These are phyloP conservation scores for Drosophila navojoa DNA, from an alignment of 1,140 invertebrate genomes.

Conservation along the genomic window DNA sequence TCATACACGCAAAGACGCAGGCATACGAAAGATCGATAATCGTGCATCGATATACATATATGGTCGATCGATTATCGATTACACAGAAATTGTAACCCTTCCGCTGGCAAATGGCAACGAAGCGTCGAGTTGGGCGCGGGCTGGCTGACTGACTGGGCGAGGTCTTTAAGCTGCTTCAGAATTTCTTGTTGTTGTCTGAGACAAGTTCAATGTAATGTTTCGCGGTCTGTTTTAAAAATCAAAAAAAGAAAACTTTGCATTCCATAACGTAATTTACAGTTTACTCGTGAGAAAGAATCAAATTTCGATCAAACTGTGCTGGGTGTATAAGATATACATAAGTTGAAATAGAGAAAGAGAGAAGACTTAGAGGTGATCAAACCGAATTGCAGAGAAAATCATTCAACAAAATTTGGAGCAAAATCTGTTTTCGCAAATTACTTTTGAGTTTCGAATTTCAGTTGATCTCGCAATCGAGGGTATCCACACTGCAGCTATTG, in stretches of 20 bases:
- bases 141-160: conserved; percentile 72
- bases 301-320: conserved; percentile 39
- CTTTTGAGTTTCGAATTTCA: conserved; percentile 70
- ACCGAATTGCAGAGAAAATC: conserved; percentile 38
- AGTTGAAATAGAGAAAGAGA: conserved; percentile 6
- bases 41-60: conserved; percentile 10
- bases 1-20: conserved; percentile 34
- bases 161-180: conserved; percentile 30
- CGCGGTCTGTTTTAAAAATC: conserved; percentile 3
- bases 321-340: conserved; percentile 18
- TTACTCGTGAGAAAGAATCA: conserved; percentile 24
- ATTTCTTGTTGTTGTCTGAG: conserved; percentile 25
- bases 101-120: conserved; percentile 37
- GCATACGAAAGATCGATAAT: conserved; percentile 12
- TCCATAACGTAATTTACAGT: conserved; percentile 49
- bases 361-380: conserved; percentile 30
- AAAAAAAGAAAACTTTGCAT: conserved; percentile 35
- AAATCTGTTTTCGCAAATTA: conserved; percentile 49
- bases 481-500: conserved; percentile 71
- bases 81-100: conserved; percentile 31
- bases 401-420: conserved; percentile 32
- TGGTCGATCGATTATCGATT: conserved; percentile 20
- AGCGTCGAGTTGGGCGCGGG: conserved; percentile 76
- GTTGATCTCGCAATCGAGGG: conserved; percentile 59
- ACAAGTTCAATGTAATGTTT: background rate